phyloP scores from a whole-genome alignment of 2,888 invertebrate species.

The Eupeodes latifasciatus region DNA sequence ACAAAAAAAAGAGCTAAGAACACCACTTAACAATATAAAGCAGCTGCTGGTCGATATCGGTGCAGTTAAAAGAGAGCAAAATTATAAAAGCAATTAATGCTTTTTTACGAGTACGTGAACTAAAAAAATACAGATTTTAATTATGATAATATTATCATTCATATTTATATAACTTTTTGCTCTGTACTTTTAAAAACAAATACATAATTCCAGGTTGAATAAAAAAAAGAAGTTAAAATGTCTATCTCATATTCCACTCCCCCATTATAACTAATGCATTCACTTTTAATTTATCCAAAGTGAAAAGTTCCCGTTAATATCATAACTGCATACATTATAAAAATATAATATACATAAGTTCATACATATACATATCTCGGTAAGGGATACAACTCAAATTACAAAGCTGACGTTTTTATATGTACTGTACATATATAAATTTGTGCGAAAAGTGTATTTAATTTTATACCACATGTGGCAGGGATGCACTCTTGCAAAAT shows the following conservation, averaged over 20 bases:
- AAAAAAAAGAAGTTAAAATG: neutral
- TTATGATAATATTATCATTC: neutral
- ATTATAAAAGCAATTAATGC: too few relatives aligned
- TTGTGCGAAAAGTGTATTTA: conserved; percentile 30
- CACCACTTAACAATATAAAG: too few relatives aligned
- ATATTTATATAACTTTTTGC: neutral
- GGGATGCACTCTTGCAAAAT: conserved; percentile 47
- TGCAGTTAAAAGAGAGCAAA: too few relatives aligned
- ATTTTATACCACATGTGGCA: conserved; percentile 50
- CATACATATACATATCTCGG: neutral
- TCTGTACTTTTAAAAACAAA: neutral
- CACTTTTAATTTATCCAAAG: conserved; percentile 51
- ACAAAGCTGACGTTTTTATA: conserved; percentile 22
- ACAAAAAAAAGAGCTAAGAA: too few relatives aligned
- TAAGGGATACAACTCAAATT: conserved; percentile 45
- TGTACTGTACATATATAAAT: neutral
- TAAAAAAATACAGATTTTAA: too few relatives aligned
- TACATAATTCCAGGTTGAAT: neutral
- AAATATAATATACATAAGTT: too few relatives aligned
- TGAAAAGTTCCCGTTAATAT: conserved; percentile 59
- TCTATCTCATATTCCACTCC: neutral
- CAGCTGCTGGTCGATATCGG: too few relatives aligned
- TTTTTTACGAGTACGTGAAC: too few relatives aligned
- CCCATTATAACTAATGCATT: conserved; percentile 40
- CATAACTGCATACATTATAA: conserved; percentile 16